A percentile compares a stretch with the other conserved stretches of the same genome.
These are phyloP conservation scores for Plodia interpunctella DNA, from an alignment of 1,140 invertebrate species.

Conservation along the genomic window DNA sequence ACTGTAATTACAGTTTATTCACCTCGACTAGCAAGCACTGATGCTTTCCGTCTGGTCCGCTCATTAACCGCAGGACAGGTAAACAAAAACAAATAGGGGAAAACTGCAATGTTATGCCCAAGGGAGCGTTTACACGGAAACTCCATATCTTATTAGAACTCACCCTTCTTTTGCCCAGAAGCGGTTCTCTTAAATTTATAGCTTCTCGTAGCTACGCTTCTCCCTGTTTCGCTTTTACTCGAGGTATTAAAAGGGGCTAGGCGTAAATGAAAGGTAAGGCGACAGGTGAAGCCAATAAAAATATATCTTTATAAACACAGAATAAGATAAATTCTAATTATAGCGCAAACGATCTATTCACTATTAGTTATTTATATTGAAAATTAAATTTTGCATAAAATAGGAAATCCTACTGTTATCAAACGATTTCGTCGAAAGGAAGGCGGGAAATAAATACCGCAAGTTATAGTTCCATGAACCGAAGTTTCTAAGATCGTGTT, in stretches of 20 bases:
- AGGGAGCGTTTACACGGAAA: slow-evolving; percentile 17
- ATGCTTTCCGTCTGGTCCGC: slow-evolving; percentile 29
- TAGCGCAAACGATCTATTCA: too few species aligned
- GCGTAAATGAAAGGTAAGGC: too few species aligned
- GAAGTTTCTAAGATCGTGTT: too few species aligned
- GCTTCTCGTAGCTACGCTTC: not conserved
- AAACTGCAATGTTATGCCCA: slow-evolving; percentile 28
- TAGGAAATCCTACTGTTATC: not conserved
- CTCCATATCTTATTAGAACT: not conserved
- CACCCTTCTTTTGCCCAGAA: not conserved
- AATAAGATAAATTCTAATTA: not conserved
- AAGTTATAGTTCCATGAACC: not conserved
- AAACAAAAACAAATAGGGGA: slow-evolving; percentile 28
- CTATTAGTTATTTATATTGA: not conserved
- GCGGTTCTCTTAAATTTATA: not conserved
- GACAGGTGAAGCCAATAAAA: not conserved
- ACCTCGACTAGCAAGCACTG: slow-evolving; percentile 23
- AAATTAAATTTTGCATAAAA: not conserved
- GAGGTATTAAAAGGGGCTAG: not conserved
- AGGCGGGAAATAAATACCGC: not conserved
- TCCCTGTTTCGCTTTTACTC: not conserved
- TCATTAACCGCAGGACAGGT: slow-evolving; percentile 23
- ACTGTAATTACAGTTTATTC: slow-evolving; percentile 34
- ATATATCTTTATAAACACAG: not conserved
- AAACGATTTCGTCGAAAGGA: not conserved